phyloP scores from a whole-genome alignment of 2,797 vertebrate genomes.

The Artibeus jamaicensis region DNA sequence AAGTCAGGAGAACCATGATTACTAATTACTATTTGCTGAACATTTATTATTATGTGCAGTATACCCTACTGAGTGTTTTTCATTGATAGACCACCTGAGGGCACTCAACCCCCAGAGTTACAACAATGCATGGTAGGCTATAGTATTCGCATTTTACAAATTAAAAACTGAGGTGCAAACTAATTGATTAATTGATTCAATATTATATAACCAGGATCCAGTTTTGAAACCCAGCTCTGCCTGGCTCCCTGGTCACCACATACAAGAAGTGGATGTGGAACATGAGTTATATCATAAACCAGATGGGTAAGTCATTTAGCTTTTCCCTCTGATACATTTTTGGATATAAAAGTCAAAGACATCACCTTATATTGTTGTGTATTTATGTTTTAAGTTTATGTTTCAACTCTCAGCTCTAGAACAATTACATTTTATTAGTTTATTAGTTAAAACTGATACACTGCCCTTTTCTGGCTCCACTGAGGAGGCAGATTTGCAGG shows the following conservation, averaged over 20 bases:
- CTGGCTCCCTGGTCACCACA: not conserved
- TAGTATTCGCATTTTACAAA: not conserved
- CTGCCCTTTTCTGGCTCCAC: not conserved
- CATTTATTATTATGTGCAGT: fast-evolving
- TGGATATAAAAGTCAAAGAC: not conserved
- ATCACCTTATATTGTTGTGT: not conserved
- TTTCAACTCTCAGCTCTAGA: not conserved
- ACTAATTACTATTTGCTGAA: not conserved
- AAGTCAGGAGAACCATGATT: not conserved
- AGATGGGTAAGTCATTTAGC: not conserved
- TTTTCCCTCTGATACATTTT: not conserved
- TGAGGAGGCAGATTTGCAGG: not conserved
- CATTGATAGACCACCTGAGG: not conserved
- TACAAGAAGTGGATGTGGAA: not conserved
- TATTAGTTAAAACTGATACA: not conserved
- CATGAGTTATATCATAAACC: not conserved
- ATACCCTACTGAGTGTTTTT: not conserved
- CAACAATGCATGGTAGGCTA: too few species aligned
- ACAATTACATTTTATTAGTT: not conserved
- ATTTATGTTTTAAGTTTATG: not conserved
- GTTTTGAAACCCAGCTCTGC: not conserved
- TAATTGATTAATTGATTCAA: not conserved
- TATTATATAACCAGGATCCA: not conserved
- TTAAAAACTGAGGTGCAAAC: not conserved
- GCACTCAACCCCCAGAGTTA: too few species aligned